phyloP scores from a whole-genome alignment of 2,888 invertebrate genomes.

The Cylindroiulus punctatus region DNA sequence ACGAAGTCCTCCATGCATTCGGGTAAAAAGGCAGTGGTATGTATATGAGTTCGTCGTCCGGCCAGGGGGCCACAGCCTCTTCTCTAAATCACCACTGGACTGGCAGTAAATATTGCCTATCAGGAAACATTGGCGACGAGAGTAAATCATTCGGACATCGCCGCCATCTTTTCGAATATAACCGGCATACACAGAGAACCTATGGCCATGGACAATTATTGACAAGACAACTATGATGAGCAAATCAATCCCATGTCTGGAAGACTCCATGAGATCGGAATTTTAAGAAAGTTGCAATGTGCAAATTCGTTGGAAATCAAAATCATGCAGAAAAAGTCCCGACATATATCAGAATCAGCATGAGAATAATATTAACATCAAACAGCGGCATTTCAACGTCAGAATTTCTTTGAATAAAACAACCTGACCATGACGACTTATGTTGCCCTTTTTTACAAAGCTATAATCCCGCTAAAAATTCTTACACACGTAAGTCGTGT shows the following conservation, averaged over 20 bases:
- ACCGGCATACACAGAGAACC: neutral
- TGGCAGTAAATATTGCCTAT: slow-evolving; percentile 49
- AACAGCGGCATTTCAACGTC: too few relatives aligned
- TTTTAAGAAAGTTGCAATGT: too few relatives aligned
- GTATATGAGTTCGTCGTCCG: slow-evolving; percentile 37
- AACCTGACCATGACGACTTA: too few relatives aligned
- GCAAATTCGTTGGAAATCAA: neutral
- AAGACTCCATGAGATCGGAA: neutral
- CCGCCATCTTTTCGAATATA: neutral
- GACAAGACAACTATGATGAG: neutral
- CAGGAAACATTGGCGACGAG: slow-evolving; percentile 50
- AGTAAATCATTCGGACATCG: slow-evolving; percentile 49
- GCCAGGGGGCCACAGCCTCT: slow-evolving; percentile 31
- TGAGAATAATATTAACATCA: too few relatives aligned
- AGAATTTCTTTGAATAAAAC: too few relatives aligned
- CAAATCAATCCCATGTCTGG: neutral
- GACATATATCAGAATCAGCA: too few relatives aligned
- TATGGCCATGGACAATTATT: neutral
- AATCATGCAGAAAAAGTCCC: too few relatives aligned
- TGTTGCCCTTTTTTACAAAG: too few relatives aligned
- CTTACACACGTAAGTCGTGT: too few relatives aligned
- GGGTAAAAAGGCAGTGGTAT: neutral
- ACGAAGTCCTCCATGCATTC: slow-evolving; percentile 33
- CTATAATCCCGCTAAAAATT: too few relatives aligned
- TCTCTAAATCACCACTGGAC: slow-evolving; percentile 35